phyloP scores from a whole-genome alignment of 2,888 invertebrate species.

The Clistopyga incitator region DNA sequence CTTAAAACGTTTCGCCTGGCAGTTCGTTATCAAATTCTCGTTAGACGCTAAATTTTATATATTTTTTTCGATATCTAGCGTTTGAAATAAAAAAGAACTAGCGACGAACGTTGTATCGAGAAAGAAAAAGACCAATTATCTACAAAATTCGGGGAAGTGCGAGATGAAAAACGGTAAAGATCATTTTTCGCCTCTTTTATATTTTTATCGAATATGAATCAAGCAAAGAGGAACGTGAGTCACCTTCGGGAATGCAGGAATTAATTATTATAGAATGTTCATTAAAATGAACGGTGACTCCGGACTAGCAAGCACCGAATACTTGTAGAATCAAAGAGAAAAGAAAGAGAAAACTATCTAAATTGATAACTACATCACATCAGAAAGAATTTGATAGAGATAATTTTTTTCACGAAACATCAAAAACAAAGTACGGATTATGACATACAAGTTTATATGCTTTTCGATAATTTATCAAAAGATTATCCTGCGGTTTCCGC shows the following conservation, averaged over 20 bases:
- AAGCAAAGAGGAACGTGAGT: slow-evolving; percentile 29
- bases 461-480: slow-evolving; percentile 14
- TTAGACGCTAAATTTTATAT: not conserved
- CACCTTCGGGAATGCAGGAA: slow-evolving; percentile 54
- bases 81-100: not conserved
- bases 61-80: not conserved
- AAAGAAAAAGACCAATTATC: not conserved
- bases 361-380: not conserved
- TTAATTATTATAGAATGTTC: slow-evolving; percentile 12
- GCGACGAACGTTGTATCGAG: not conserved
- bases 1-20: not conserved
- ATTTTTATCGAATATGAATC: slow-evolving; percentile 24
- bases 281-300: slow-evolving; percentile 23
- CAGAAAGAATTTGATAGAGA: not conserved
- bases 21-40: slow-evolving; percentile 8
- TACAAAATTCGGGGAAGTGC: not conserved
- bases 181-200: not conserved
- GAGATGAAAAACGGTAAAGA: not conserved
- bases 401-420: slow-evolving; percentile 16
- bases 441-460: not conserved
- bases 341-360: slow-evolving; percentile 8
- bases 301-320: slow-evolving; percentile 29
- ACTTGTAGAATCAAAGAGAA: slow-evolving; percentile 3
- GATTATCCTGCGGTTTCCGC: slow-evolving; percentile 22
- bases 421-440: slow-evolving; percentile 1